Evolutionary conservation across 2,888 invertebrate species (phyloP).

Genomic region (Melanargia galathea): DNA sequence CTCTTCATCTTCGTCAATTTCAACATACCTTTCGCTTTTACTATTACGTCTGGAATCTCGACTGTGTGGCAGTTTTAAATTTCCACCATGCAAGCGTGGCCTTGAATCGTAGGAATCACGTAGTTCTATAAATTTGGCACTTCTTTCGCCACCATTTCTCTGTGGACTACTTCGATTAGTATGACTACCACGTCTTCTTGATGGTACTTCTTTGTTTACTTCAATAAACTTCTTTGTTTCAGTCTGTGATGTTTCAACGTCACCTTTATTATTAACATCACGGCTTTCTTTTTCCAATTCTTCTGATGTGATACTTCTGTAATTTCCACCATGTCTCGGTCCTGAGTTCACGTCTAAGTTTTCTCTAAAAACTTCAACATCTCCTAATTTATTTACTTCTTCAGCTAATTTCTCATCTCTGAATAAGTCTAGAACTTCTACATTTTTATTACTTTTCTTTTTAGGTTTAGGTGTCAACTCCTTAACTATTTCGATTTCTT

Average conservation of each 20-base stretch:
- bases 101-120: slow-evolving; percentile 43
- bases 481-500: slow-evolving; percentile 72
- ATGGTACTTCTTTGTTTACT: slow-evolving; percentile 10
- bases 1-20: slow-evolving; percentile 56
- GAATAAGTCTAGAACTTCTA: slow-evolving; percentile 63
- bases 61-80: slow-evolving; percentile 50
- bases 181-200: slow-evolving; percentile 20
- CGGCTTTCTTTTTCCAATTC: slow-evolving; percentile 43
- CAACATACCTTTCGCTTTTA: slow-evolving; percentile 60
- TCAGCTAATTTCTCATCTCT: slow-evolving; percentile 72
- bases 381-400: slow-evolving; percentile 69
- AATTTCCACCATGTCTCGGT: slow-evolving; percentile 76
- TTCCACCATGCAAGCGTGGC: slow-evolving; percentile 57
- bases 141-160: slow-evolving; percentile 40
- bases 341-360: slow-evolving; percentile 60
- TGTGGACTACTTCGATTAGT: slow-evolving; percentile 2
- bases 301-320: slow-evolving; percentile 54
- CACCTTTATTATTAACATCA: slow-evolving; percentile 41
- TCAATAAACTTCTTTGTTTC: slow-evolving; percentile 44
- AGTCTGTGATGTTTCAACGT: slow-evolving; percentile 62
- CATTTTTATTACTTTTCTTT: slow-evolving; percentile 55
- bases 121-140: slow-evolving; percentile 55
- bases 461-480: slow-evolving; percentile 55
- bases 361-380: slow-evolving; percentile 71
- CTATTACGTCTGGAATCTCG: slow-evolving; percentile 44